Base-by-base conservation (phyloP, 2,797 vertebrate genomes). In the Lacerta bilineata region DNA sequence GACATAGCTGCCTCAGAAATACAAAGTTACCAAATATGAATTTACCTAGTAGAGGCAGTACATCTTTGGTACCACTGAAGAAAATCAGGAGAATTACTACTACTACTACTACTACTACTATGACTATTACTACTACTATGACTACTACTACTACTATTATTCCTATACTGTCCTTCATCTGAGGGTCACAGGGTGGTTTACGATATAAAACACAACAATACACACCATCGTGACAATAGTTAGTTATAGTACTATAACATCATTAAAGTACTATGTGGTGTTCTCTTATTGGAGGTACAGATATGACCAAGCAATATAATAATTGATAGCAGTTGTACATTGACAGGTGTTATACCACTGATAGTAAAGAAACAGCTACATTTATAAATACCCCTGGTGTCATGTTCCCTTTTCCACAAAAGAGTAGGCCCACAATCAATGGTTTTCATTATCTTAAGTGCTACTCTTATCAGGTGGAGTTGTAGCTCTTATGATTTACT, bases 51-150 rank as follows among this genome's bases (percentile, higher is more conserved):
- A n/a, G 41, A 75, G 27, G 77, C 29, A 81, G 29, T 7, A 81
- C 66, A 76, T 9, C 3, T 68, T 76, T 77, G 8, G 8, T 72
- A 75, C 7, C 83, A 23, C 43, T 80, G 18, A 64, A 64, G 27
- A 61, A 80, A 87, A 59, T 72, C 18, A 80, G 36, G 76, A 87
- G 36, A 87, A 80, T 9, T 80, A 79, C 55, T 15, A 55, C 50
- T 50, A 13, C 2, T 15, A 50, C 3, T 11, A 50, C 55, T 15
- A 50, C 50, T 50, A 11, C 1, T 80, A 79, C 55, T 15, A 55
- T n/a, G n/a, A n/a, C n/a, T 33, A 33, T 33, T 15, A 55, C 50
- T 55, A 15, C 2, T 15, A 50, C 3, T 11, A 50, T 10, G 3
- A 11, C 1, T 80, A 79, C 55, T 15, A 55, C 50, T 55, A 15